Conservation (phyloP, 2,888 invertebrate genomes). For the Thymelicus sylvestris region DNA sequence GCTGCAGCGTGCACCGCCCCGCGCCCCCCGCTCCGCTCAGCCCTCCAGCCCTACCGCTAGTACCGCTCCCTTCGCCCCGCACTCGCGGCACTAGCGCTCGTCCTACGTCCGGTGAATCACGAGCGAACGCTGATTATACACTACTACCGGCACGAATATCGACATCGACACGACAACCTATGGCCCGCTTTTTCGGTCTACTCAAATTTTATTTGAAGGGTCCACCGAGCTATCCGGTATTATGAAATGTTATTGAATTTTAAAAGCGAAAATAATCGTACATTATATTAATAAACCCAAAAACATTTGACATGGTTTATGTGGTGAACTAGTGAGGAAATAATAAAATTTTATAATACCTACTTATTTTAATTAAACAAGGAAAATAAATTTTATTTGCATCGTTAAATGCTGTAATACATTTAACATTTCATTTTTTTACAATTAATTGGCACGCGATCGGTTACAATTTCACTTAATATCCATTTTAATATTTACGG, state of each 20-base stretch:
- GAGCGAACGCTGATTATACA: conserved; percentile 44
- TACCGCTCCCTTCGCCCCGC: conserved; percentile 54
- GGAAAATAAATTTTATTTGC: too few species aligned
- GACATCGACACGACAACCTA: conserved; percentile 52
- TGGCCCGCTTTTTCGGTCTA: conserved; percentile 49
- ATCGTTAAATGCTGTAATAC: too few species aligned
- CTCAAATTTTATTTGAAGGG: conserved; percentile 51
- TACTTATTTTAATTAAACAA: too few species aligned
- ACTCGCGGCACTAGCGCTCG: conserved; percentile 54
- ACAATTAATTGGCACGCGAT: too few species aligned
- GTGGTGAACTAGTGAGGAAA: too few species aligned
- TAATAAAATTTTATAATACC: too few species aligned
- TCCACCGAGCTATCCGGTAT: conserved; percentile 49
- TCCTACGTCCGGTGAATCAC: conserved; percentile 80
- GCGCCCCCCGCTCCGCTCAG: conserved; percentile 61
- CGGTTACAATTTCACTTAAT: too few species aligned
- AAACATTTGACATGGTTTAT: too few species aligned
- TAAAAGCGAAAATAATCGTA: not conserved
- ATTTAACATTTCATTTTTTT: too few species aligned
- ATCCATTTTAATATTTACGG: too few species aligned
- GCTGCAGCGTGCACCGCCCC: conserved; percentile 81
- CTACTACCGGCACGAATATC: conserved; percentile 47
- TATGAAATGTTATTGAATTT: conserved; percentile 37
- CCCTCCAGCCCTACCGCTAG: conserved; percentile 57
- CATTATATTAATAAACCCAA: too few species aligned